Evolutionary conservation across 2,113 vertebrate species (phyloP).

Genomic region (Prolemur simus): DNA sequence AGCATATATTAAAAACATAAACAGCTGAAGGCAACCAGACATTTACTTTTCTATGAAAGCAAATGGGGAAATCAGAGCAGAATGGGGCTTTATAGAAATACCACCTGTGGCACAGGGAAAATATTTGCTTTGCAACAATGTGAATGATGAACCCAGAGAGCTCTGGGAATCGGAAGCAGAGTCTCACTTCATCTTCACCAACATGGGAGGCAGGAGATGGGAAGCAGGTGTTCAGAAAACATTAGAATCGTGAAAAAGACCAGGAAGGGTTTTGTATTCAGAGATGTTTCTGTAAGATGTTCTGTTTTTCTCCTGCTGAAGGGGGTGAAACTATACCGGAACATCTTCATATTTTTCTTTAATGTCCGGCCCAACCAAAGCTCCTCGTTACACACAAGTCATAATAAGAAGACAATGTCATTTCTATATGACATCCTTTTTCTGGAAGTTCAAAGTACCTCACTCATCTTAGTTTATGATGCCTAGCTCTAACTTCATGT

Average conservation of each 20-base stretch:
- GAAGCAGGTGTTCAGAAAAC: slow-evolving; percentile 42
- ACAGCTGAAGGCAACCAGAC: neutral
- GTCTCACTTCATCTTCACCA: neutral
- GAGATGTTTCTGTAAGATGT: neutral
- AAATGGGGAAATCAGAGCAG: slow-evolving; percentile 14
- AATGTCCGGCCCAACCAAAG: neutral
- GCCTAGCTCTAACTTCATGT: neutral
- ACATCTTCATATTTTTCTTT: neutral
- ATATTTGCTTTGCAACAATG: neutral
- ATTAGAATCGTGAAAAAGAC: neutral
- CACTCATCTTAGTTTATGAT: neutral
- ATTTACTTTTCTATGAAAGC: slow-evolving; percentile 29
- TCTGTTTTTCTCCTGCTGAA: neutral
- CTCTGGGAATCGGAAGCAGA: neutral
- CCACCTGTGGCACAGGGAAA: slow-evolving; percentile 40
- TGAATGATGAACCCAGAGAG: neutral
- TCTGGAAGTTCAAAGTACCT: neutral
- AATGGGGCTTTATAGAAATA: slow-evolving; percentile 14
- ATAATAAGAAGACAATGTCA: neutral
- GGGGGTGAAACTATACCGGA: neutral
- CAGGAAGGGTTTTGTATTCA: neutral
- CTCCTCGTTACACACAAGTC: neutral
- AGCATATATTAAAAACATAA: neutral
- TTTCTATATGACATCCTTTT: neutral
- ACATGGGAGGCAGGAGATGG: neutral